These are phyloP conservation scores for Deilephila porcellus DNA, from an alignment of 2,888 invertebrate species.

Conservation along the genomic window DNA sequence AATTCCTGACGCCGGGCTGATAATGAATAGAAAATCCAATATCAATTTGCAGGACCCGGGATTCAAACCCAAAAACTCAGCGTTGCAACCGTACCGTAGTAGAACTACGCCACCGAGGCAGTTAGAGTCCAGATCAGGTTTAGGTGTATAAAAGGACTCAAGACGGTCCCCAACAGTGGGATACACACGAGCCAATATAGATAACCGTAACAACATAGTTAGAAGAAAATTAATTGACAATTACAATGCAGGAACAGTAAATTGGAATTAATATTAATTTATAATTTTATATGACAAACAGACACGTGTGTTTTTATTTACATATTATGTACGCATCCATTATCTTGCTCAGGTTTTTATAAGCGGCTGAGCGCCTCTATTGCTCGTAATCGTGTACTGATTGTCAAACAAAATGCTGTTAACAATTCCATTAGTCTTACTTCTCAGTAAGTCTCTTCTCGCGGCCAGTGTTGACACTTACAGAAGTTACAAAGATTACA, in stretches of 20 bases:
- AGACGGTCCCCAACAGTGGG: too few species aligned
- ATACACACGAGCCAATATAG: too few species aligned
- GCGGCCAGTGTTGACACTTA: conserved; percentile 35
- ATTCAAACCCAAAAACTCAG: too few species aligned
- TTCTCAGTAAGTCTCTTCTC: background rate
- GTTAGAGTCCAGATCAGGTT: too few species aligned
- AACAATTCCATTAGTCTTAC: conserved; percentile 9
- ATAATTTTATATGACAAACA: conserved; percentile 14
- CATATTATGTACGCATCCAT: background rate
- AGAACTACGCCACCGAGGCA: too few species aligned
- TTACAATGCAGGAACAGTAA: background rate
- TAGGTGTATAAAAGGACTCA: too few species aligned
- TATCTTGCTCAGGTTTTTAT: conserved; percentile 17
- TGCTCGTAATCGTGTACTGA: background rate
- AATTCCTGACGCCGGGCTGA: too few species aligned
- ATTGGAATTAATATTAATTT: background rate
- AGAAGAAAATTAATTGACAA: background rate
- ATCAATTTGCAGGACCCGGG: too few species aligned
- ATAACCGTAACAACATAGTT: background rate
- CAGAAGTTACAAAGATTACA: conserved; percentile 47
- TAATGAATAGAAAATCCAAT: too few species aligned
- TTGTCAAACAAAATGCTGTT: conserved; percentile 13
- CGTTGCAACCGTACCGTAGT: too few species aligned
- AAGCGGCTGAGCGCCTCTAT: background rate
- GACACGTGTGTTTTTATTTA: conserved; percentile 7